Conservation (phyloP, 2,113 vertebrate species). For the Oreocharis arfaki region DNA sequence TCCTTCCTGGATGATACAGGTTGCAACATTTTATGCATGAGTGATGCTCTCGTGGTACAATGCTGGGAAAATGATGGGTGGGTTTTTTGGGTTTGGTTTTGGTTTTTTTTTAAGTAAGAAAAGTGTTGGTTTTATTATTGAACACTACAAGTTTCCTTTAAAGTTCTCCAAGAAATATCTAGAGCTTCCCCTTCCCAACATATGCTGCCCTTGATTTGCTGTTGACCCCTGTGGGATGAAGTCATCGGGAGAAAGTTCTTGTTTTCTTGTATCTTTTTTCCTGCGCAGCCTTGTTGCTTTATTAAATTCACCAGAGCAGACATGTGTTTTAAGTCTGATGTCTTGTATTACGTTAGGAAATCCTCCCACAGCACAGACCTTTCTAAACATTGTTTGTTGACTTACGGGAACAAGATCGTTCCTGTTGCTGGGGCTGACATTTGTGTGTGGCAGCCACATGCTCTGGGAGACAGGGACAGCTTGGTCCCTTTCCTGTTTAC, state of each 20-base stretch:
- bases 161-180: not conserved
- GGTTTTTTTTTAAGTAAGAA: not conserved
- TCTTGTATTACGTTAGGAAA: not conserved
- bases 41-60: not conserved
- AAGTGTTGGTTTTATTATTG: not conserved
- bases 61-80: not conserved
- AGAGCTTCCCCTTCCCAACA: not conserved
- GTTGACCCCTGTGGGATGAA: constrained; percentile 13
- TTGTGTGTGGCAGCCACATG: not conserved
- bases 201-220: not conserved
- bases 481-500: not conserved
- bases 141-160: not conserved
- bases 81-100: no score
- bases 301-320: not conserved
- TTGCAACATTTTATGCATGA: not conserved
- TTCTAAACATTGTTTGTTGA: constrained; percentile 34
- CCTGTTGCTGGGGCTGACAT: not conserved
- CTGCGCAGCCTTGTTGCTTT: not conserved
- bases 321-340: constrained; percentile 34
- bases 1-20: not conserved
- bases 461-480: not conserved
- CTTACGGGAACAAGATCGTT: not conserved
- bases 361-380: constrained; percentile 41
- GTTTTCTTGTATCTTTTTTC: constrained; percentile 29
- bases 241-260: constrained; percentile 44